Conservation (phyloP, 1,140 invertebrate species). For the Anoplophora glabripennis region DNA sequence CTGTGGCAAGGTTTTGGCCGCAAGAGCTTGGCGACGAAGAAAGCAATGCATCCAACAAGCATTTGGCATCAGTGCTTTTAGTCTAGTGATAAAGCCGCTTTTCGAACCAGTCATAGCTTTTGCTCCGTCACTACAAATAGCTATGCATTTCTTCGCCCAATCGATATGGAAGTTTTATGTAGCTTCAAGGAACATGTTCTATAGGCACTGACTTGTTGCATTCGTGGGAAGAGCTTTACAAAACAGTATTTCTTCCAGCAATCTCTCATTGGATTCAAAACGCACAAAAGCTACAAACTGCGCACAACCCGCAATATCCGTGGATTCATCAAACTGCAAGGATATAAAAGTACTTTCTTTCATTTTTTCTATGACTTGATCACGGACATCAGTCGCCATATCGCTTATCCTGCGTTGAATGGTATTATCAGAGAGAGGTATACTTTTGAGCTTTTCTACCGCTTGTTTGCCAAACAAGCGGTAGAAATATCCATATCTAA, state of each 20-base stretch:
- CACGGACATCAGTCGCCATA: conserved; percentile 34
- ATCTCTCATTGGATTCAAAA: conserved; percentile 30
- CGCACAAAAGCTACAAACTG: conserved; percentile 37
- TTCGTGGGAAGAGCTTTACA: conserved; percentile 34
- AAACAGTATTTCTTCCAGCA: conserved; percentile 38
- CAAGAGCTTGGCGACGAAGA: too few species aligned
- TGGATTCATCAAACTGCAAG: conserved; percentile 38
- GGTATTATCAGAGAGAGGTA: conserved; percentile 40
- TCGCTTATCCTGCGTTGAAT: conserved; percentile 37
- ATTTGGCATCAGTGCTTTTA: conserved; percentile 38
- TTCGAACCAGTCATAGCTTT: conserved; percentile 47
- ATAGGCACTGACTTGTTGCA: conserved; percentile 30
- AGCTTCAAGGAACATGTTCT: conserved; percentile 32
- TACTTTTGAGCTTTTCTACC: conserved; percentile 32
- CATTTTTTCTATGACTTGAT: conserved; percentile 34
- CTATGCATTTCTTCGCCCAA: conserved; percentile 35
- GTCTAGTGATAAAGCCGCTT: conserved; percentile 34
- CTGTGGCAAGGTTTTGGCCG: conserved; percentile 21
- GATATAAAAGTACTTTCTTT: conserved; percentile 31
- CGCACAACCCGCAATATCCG: conserved; percentile 27
- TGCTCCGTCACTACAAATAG: conserved; percentile 46
- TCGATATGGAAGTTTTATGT: conserved; percentile 27
- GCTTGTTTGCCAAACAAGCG: conserved; percentile 29
- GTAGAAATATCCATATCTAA: conserved; percentile 38
- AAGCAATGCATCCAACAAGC: conserved; percentile 38